phyloP scores from a whole-genome alignment of 1,140 invertebrate species.

The Leptinotarsa texana region DNA sequence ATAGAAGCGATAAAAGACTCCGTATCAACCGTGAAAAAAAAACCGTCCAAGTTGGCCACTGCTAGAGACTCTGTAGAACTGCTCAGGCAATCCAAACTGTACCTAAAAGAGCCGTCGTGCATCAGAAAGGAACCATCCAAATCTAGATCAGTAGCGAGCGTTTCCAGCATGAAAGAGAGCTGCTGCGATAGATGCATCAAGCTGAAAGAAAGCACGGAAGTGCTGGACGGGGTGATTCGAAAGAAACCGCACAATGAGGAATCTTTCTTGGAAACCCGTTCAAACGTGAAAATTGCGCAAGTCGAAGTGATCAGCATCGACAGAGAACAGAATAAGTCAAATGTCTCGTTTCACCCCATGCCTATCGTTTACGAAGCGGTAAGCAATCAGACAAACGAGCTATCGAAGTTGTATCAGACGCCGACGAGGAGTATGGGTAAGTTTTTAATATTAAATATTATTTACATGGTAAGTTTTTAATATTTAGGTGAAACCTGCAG shows the following conservation, averaged over 20 bases:
- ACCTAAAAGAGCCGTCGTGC: slow-evolving; percentile 20
- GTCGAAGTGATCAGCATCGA: slow-evolving; percentile 34
- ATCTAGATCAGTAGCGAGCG: neutral
- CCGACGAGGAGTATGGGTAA: neutral
- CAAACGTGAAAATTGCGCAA: slow-evolving; percentile 24
- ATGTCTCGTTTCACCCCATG: slow-evolving; percentile 34
- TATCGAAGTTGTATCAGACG: slow-evolving; percentile 10
- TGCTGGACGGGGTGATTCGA: neutral
- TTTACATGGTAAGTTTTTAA: neutral
- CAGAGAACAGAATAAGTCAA: slow-evolving; percentile 10
- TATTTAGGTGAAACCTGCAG: neutral
- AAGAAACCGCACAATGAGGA: neutral
- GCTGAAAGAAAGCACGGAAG: slow-evolving; percentile 7
- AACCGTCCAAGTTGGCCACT: slow-evolving; percentile 30
- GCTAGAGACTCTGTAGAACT: slow-evolving; percentile 38
- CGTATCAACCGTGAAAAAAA: neutral
- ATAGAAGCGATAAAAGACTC: slow-evolving; percentile 27
- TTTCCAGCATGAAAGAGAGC: neutral
- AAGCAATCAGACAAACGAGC: slow-evolving; percentile 9
- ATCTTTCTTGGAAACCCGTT: neutral
- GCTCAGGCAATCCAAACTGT: slow-evolving; percentile 24
- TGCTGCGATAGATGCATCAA: slow-evolving; percentile 10
- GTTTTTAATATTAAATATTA: neutral
- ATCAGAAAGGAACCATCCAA: neutral
- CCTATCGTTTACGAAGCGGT: slow-evolving; percentile 26